These are phyloP conservation scores for Heliconius congener DNA, from an alignment of 1,140 invertebrate species.

Conservation along the genomic window DNA sequence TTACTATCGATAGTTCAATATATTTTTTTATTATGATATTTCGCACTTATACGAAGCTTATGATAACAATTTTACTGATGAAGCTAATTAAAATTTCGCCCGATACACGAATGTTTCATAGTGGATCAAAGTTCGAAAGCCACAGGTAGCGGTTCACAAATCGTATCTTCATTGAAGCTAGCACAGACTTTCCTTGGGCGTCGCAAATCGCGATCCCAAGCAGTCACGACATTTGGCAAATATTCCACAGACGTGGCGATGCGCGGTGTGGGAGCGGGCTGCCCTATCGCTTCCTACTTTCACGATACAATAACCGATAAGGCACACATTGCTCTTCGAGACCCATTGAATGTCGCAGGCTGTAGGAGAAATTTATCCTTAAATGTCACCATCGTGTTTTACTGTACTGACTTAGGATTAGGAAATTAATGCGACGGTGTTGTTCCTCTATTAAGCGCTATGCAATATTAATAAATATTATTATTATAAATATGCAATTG, in stretches of 20 bases:
- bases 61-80: not conserved
- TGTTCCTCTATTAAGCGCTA: not conserved
- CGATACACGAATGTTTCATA: not conserved
- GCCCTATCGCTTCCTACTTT: slow-evolving; percentile 78
- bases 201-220: slow-evolving; percentile 77
- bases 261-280: slow-evolving; percentile 75
- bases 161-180: slow-evolving; percentile 70
- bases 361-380: slow-evolving; percentile 46
- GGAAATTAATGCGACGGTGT: not conserved
- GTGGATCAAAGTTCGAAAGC: slow-evolving; percentile 49
- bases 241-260: slow-evolving; percentile 71
- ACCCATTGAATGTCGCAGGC: slow-evolving; percentile 49
- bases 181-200: slow-evolving; percentile 65
- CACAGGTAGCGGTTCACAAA: slow-evolving; percentile 69
- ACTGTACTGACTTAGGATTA: slow-evolving; percentile 20
- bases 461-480: slow-evolving; percentile 1
- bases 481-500: too few relatives aligned
- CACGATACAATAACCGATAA: slow-evolving; percentile 76
- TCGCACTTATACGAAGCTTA: not conserved
- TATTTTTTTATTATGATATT: not conserved
- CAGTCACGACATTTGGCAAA: slow-evolving; percentile 80
- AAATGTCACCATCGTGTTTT: slow-evolving; percentile 47
- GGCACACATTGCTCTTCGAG: slow-evolving; percentile 62
- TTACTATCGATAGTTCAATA: not conserved
- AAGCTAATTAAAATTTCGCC: not conserved